These are phyloP conservation scores for Elephantulus edwardii DNA, from an alignment of 2,113 vertebrate species.

Conservation along the genomic window DNA sequence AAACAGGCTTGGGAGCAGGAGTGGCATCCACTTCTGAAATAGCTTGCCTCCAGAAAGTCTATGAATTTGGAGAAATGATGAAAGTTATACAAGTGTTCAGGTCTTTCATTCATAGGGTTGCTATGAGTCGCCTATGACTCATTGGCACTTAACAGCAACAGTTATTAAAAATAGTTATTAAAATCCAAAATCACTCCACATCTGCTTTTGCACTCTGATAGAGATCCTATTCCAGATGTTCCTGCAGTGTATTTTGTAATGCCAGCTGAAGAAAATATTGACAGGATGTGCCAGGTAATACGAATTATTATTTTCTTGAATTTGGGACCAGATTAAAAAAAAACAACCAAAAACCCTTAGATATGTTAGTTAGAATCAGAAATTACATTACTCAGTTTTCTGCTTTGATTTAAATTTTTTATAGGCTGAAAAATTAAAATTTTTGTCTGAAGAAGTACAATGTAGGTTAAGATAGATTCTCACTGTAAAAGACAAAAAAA, in stretches of 20 bases:
- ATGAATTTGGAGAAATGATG: no score
- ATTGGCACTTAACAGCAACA: no score
- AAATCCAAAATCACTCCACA: no score
- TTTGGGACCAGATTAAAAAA: background rate
- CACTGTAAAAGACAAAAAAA: no score
- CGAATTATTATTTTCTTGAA: conserved; percentile 9
- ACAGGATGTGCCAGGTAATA: conserved; percentile 96
- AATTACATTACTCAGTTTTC: conserved; percentile 6
- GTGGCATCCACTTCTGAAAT: no score
- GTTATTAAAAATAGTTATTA: no score
- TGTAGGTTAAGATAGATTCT: background rate
- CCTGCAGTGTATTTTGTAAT: conserved; percentile 97
- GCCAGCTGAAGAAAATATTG: conserved; percentile 98
- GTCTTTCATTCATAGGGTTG: no score
- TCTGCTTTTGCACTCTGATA: conserved; percentile 96
- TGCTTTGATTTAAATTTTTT: conserved; percentile 44
- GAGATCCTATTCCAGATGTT: conserved; percentile 97
- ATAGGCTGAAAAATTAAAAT: background rate
- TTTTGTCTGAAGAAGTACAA: background rate
- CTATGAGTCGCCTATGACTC: no score
- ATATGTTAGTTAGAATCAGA: background rate
- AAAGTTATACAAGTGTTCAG: no score
- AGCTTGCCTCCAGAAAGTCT: no score
- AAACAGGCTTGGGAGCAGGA: no score
- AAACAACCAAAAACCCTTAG: background rate